Conservation (phyloP, 2,113 vertebrate species). For the Hippocampus zosterae region DNA sequence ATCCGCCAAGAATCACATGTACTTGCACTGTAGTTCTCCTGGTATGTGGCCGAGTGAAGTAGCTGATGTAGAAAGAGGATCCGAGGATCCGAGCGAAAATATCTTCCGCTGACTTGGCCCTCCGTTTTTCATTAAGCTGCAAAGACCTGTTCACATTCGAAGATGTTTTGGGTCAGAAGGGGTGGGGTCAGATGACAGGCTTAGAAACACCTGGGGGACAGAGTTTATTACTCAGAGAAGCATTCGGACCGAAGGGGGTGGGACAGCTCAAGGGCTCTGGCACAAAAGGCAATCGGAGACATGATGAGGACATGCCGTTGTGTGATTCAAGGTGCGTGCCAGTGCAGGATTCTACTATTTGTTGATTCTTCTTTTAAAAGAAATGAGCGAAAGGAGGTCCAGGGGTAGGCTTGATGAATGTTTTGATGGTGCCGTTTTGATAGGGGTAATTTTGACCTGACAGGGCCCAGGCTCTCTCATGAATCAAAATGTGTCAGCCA, state of each 20-base stretch:
- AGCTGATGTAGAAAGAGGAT: background rate
- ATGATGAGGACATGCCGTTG: conserved; percentile 25
- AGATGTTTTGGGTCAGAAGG: conserved; percentile 50
- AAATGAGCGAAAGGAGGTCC: conserved; percentile 44
- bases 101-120: conserved; percentile 19
- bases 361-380: conserved; percentile 44
- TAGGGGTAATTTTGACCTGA: conserved; percentile 82
- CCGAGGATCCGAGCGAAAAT: background rate
- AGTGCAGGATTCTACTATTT: conserved; percentile 5
- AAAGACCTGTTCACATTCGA: conserved; percentile 49
- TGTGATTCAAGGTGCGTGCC: conserved; percentile 17
- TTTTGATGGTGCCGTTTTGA: conserved; percentile 78
- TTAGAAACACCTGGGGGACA: conserved; percentile 58
- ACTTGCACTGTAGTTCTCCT: background rate
- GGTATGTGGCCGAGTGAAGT: background rate
- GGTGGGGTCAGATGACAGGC: conserved; percentile 45
- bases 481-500: conserved; percentile 89
- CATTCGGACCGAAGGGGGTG: conserved; percentile 36
- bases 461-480: conserved; percentile 80
- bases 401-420: conserved; percentile 78
- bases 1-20: background rate
- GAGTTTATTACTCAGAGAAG: conserved; percentile 54
- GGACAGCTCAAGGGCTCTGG: background rate
- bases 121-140: conserved; percentile 42
- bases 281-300: conserved; percentile 30